Evolutionary conservation across 2,888 invertebrate genomes (phyloP), one percentile per base, ranked within the genome.

Genomic region (Epistrophella euchroma): DNA sequence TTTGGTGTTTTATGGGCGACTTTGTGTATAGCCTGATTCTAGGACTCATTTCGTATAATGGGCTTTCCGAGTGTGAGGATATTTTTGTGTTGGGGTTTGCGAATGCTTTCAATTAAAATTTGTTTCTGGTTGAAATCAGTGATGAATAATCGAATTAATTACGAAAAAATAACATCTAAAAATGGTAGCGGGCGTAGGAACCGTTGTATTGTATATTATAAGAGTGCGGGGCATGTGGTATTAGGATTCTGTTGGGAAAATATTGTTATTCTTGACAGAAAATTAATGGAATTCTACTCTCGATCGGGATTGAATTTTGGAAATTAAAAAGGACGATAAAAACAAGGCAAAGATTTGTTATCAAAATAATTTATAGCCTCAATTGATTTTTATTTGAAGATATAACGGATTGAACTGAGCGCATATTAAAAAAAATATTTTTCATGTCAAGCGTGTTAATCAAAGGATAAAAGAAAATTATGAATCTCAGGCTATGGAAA

Each of bases 121-220:
- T 90, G 90, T 91, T 88, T 91, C 90, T 89, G 2, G 90, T 90
- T 90, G 90, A 90, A 92, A 91, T 91, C 92, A 91, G 91, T 91
- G 90, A 90, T 91, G 91, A 90, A 91, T 91, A 91, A 91, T 92
- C 90, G 91, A 92, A 91, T 91, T 91, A 92, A 91, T 91, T 91
- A 91, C 89, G 89, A 60, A 22, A 28, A 22, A 73, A 56, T 22
- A 22, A 62, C 58, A 43, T 45, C 58, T 25, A 55, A 71, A 71
- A 50, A 22, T 28, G 60, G 32, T 45, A 50, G 17, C 17, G 55
- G 56, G 66, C 62, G 73, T 70, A 78, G 68, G 11, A 55, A 70
- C 72, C 35, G 68, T 77, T 68, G 70, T 58, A 60, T 37, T 72
- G 72, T 37, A 45, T 22, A 45, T 22, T 52, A 9, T 2, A 25